A percentile compares a stretch with the other conserved stretches of the same genome.
phyloP scores from a whole-genome alignment of 2,113 vertebrate species.

The Megaptera novaeangliae region DNA sequence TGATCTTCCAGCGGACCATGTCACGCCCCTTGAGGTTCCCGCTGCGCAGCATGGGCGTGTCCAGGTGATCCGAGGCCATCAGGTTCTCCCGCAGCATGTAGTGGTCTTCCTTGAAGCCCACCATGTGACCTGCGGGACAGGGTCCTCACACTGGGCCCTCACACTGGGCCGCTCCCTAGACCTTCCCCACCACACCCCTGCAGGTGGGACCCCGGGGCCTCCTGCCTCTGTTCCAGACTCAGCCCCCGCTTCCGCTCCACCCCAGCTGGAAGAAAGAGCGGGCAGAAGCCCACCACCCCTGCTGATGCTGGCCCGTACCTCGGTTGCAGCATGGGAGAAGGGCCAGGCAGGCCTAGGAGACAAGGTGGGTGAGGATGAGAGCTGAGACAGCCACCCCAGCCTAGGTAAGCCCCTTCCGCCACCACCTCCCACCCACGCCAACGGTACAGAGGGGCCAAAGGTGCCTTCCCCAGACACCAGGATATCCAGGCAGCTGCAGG shows the following conservation, averaged over 20 bases:
- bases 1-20: constrained; percentile 93
- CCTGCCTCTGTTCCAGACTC: neutral
- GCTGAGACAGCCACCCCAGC: neutral
- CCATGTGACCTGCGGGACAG: constrained; percentile 86
- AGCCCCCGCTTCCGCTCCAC: neutral
- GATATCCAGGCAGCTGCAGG: neutral
- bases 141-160: neutral
- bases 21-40: constrained; percentile 91
- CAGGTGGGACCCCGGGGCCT: neutral
- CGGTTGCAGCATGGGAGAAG: constrained; percentile 91
- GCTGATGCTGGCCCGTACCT: constrained; percentile 79
- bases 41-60: constrained; percentile 91
- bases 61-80: constrained; percentile 91
- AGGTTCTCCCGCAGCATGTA: constrained; percentile 93
- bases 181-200: neutral
- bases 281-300: neutral
- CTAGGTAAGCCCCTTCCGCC: neutral
- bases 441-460: neutral
- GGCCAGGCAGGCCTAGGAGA: constrained; percentile 89
- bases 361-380: neutral
- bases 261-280: neutral
- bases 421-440: accelerated
- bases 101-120: constrained; percentile 97
- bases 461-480: neutral
- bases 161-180: neutral